These are phyloP conservation scores for Gadopsis marmoratus DNA, from an alignment of 2,797 vertebrate species.

Conservation along the genomic window DNA sequence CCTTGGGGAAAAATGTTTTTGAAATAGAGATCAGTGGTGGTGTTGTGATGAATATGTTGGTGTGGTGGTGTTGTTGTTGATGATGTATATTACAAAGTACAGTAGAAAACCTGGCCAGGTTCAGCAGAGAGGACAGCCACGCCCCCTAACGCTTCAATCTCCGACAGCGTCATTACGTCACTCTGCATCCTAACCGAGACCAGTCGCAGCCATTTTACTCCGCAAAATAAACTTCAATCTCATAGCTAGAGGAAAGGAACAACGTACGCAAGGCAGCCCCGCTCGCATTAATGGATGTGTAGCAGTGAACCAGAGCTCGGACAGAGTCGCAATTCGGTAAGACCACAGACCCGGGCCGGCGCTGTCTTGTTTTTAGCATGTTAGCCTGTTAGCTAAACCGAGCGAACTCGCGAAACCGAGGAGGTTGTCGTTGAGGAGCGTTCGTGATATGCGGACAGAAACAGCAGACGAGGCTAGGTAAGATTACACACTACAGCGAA, in stretches of 20 bases:
- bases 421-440: constrained; percentile 64
- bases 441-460: constrained; percentile 32
- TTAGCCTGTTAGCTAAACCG: constrained; percentile 62
- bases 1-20: not conserved
- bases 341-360: constrained; percentile 31
- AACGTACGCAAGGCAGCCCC: constrained; percentile 18
- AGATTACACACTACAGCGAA: not conserved
- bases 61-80: not conserved
- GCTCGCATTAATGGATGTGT: constrained; percentile 29
- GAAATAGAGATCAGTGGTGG: not conserved
- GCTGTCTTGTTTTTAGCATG: constrained; percentile 82
- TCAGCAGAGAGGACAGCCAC: constrained; percentile 1
- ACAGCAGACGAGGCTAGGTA: constrained; percentile 19
- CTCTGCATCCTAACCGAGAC: constrained; percentile 71
- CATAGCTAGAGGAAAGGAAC: constrained; percentile 52
- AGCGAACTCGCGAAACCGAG: constrained; percentile 63
- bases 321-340: constrained; percentile 64
- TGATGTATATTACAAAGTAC: not conserved
- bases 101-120: not conserved
- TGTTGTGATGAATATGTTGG: not conserved
- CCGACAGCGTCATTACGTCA: constrained; percentile 80
- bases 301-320: constrained; percentile 30
- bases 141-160: constrained; percentile 33
- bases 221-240: constrained; percentile 84
- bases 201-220: constrained; percentile 88